Evolutionary conservation across 2,113 vertebrate genomes (phyloP).

Genomic region (Mesembrinibis cayennensis): DNA sequence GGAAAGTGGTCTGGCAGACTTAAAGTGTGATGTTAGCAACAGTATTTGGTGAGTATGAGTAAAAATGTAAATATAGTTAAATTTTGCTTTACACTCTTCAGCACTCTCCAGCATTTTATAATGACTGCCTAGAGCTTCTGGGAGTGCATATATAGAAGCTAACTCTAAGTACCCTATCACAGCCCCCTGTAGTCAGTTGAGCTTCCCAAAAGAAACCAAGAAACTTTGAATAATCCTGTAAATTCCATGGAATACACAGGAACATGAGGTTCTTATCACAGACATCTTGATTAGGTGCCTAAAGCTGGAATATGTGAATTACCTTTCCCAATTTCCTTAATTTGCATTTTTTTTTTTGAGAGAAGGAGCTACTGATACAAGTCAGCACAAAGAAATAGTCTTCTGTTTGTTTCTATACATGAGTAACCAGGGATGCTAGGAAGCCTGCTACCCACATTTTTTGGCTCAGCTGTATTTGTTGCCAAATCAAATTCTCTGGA

Average conservation of each 20-base stretch:
- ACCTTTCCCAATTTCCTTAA: background rate
- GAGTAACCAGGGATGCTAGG: background rate
- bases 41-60: background rate
- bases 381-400: background rate
- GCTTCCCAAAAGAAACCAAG: background rate
- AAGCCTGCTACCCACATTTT: background rate
- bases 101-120: background rate
- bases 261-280: background rate
- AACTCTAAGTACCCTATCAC: background rate
- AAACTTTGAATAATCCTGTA: background rate
- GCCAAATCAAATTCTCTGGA: background rate
- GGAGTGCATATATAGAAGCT: background rate
- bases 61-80: slow-evolving; percentile 20
- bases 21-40: background rate
- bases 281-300: background rate
- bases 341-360: background rate
- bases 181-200: background rate
- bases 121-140: background rate
- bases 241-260: background rate
- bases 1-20: background rate
- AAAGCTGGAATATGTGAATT: background rate
- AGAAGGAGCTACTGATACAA: background rate
- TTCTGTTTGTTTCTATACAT: background rate
- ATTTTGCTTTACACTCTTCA: background rate
- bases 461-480: background rate